A percentile compares a stretch with the other conserved stretches of the same genome.
Conservation (phyloP, 2,113 vertebrate species). For the Bombycilla garrulus region DNA sequence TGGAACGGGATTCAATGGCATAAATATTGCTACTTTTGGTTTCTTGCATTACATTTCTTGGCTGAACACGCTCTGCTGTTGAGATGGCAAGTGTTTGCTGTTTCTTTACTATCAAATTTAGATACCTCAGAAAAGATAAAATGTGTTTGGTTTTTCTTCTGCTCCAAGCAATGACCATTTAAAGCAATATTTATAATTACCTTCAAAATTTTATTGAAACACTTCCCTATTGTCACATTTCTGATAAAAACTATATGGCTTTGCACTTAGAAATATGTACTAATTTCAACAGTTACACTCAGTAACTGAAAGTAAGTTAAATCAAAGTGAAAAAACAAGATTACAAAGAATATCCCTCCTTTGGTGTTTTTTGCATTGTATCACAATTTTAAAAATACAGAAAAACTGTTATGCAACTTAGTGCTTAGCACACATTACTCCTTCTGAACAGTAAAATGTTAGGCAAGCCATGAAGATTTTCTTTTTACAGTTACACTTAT, state of each 20-base stretch:
- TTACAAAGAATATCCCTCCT: not conserved
- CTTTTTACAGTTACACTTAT: not conserved
- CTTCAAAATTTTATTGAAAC: not conserved
- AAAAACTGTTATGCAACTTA: not conserved
- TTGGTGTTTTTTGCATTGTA: not conserved
- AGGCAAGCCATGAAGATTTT: not conserved
- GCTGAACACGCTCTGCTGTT: not conserved
- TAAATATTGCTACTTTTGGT: not conserved
- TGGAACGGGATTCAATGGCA: not conserved
- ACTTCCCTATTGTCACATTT: not conserved
- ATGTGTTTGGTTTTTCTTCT: not conserved
- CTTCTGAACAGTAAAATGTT: not conserved
- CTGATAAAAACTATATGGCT: not conserved
- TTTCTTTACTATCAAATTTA: not conserved
- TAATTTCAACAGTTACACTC: rapidly evolving
- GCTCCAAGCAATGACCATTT: not conserved
- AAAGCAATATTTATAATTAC: not conserved
- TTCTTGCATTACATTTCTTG: not conserved
- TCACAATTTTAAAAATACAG: not conserved
- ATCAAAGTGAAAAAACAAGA: not conserved
- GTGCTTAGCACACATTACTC: not conserved
- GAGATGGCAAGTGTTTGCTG: not conserved
- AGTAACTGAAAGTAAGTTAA: not conserved
- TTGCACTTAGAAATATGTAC: not conserved
- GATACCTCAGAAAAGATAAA: not conserved